Evolutionary conservation across 2,888 invertebrate genomes (phyloP), one percentile per base, ranked within the genome.

Genomic region (Pyrocoelia pectoralis): DNA sequence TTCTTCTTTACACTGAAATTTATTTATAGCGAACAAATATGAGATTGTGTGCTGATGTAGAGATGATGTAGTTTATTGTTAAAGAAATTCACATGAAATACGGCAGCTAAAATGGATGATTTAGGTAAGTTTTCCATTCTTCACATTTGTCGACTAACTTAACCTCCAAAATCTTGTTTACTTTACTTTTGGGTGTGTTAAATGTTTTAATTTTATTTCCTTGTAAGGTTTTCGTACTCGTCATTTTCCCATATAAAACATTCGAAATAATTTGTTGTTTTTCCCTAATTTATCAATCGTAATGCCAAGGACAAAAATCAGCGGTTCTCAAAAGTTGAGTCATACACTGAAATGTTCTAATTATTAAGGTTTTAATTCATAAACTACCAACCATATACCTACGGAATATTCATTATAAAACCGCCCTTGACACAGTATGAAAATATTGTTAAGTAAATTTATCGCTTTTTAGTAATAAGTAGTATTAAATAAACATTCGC

Each of bases 91-190:
- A 38, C 48, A 40, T 24, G 24, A 29, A 46, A 15, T 24, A 17
- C 15, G 65, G 65, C 61, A 65, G 68, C 68, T 67, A 69, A 48
- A 33, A 80, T 80, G 79, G 79, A 80, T 54, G 79, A 80, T 70
- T 66, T 80, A 67, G 79, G 79, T 80, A 67, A 79, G 79, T 73
- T 60, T 56, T 57, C 33, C 6, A 14, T 28, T 5, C 38, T 4
- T 13, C 28, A 56, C 56, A 56, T 51, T 51, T 61, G 56, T 51
- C 61, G 51, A 2, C 14, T 51, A 14, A 56, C 57, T 52, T 62
- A 62, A 62, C 62, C 62, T 53, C 15, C 5, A 52, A 24, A 5
- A n/a, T n/a, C n/a, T n/a, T n/a, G n/a, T n/a, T n/a, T n/a, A n/a
- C n/a, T n/a, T n/a, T n/a, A n/a, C n/a, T n/a, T n/a, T n/a, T n/a